Evolutionary conservation across 2,113 vertebrate species (phyloP), one percentile per base, ranked within the genome.

Genomic region (Nothoprocta perdicaria): DNA sequence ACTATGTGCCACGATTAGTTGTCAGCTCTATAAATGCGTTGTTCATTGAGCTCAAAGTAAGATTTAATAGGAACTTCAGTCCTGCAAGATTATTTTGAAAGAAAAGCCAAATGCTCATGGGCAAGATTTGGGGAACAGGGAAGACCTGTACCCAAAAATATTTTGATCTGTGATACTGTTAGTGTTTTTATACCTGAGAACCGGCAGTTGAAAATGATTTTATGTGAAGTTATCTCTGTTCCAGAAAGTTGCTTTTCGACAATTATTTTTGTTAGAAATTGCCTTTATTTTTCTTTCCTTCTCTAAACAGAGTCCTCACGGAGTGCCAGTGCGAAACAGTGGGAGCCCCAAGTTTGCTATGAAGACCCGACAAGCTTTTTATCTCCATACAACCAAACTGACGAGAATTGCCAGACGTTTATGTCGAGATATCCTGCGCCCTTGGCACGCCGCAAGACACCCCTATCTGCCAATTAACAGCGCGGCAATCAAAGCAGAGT

Each of bases 281-380:
- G 4, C 58, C 33, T 66, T 63, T 61, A 3, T 84, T 78, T 93
- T 81, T 90, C 71, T 84, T 85, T 87, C 89, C 58, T 95, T 90
- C 22, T 84, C 48, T 48, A 23, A 48, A 48, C 48, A 99, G 99
- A 99, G 98, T 97, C 98, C 98, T 88, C 99, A 99, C 9, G 98
- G 98, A 33, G 65, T 98, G 71, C 98, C 99, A 50, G 95, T 98
- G 86, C 96, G 99, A 63, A 99, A 99, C 97, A 97, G 98, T 58
- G 98, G 98, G 76, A 99, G 99, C 95, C 99, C 99, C 79, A 99
- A 99, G 95, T 99, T 99, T 79, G 99, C 99, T 4, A 99, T 99
- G 97, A 99, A 99, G 97, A 99, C 99, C 23, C 95, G 98, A 40
- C 99, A 99, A 97, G 99, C 99, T 43, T 99, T 99, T 94, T 99